Evolutionary conservation across 2,888 invertebrate species (phyloP).

Genomic region (Thymelicus lineola): DNA sequence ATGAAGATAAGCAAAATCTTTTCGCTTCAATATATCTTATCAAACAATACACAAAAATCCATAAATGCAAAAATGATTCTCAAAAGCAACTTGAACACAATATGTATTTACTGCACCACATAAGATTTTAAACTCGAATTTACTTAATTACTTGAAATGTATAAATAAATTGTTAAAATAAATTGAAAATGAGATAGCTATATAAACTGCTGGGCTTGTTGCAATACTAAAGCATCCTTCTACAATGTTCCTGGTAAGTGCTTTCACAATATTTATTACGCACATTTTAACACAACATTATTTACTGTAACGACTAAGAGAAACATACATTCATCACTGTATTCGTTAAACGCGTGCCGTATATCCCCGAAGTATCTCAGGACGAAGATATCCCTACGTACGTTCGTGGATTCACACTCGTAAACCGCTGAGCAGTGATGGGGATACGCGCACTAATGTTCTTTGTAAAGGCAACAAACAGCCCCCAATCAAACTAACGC

Average conservation of each 20-base stretch:
- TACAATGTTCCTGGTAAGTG: slow-evolving; percentile 3
- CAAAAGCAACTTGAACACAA: no score
- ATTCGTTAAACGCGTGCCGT: slow-evolving; percentile 21
- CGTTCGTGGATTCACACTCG: slow-evolving; percentile 42
- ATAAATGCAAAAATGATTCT: no score
- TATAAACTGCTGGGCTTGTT: neutral
- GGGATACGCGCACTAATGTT: slow-evolving; percentile 65
- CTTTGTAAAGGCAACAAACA: slow-evolving; percentile 83
- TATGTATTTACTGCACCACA: no score
- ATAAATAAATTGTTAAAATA: no score
- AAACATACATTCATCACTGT: slow-evolving; percentile 36
- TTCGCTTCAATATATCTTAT: no score
- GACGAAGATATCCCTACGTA: slow-evolving; percentile 20
- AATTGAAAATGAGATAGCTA: neutral
- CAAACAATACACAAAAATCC: no score
- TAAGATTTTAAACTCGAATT: no score
- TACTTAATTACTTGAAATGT: no score
- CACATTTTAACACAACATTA: slow-evolving; percentile 42
- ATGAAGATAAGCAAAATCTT: no score
- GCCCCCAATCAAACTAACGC: slow-evolving; percentile 81
- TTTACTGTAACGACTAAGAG: slow-evolving; percentile 39
- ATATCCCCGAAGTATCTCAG: slow-evolving; percentile 23
- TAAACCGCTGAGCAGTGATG: slow-evolving; percentile 43
- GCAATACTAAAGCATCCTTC: neutral
- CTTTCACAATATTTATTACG: slow-evolving; percentile 25